A percentile compares a stretch with the other conserved stretches of the same genome.
phyloP scores from a whole-genome alignment of 2,888 invertebrate species.

The Tachina fera region DNA sequence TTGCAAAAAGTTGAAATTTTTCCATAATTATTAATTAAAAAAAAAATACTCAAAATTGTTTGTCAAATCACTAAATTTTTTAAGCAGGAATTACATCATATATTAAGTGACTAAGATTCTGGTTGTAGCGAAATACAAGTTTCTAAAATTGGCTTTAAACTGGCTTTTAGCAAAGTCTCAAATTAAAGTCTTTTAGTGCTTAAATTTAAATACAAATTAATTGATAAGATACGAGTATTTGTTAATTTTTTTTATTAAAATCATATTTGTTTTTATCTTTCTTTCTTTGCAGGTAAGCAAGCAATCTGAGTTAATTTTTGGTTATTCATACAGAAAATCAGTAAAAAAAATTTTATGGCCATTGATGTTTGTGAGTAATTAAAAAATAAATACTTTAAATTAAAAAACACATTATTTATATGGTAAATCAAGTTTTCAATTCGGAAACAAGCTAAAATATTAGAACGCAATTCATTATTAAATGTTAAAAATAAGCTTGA shows the following conservation, averaged over 20 bases:
- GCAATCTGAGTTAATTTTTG: neutral
- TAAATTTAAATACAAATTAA: neutral
- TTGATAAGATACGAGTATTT: neutral
- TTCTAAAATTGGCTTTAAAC: constrained; percentile 45
- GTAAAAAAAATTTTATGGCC: constrained; percentile 41
- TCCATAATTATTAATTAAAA: neutral
- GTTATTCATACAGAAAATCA: constrained; percentile 6
- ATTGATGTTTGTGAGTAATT: constrained; percentile 41
- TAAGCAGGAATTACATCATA: constrained; percentile 30
- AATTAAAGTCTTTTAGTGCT: constrained; percentile 11
- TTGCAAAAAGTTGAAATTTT: constrained; percentile 38
- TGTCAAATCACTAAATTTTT: neutral
- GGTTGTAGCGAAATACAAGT: neutral
- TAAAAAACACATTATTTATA: constrained; percentile 12
- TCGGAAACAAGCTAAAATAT: neutral
- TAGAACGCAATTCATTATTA: neutral
- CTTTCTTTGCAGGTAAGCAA: constrained; percentile 60
- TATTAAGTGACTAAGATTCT: neutral
- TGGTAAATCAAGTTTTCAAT: constrained; percentile 14
- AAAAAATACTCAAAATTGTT: neutral
- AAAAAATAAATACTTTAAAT: neutral
- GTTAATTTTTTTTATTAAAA: neutral
- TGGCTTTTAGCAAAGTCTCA: neutral
- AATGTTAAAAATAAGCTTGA: neutral
- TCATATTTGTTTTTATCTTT: neutral